These are phyloP conservation scores for Leucopsar rothschildi DNA, from an alignment of 2,113 vertebrate genomes.

Conservation along the genomic window DNA sequence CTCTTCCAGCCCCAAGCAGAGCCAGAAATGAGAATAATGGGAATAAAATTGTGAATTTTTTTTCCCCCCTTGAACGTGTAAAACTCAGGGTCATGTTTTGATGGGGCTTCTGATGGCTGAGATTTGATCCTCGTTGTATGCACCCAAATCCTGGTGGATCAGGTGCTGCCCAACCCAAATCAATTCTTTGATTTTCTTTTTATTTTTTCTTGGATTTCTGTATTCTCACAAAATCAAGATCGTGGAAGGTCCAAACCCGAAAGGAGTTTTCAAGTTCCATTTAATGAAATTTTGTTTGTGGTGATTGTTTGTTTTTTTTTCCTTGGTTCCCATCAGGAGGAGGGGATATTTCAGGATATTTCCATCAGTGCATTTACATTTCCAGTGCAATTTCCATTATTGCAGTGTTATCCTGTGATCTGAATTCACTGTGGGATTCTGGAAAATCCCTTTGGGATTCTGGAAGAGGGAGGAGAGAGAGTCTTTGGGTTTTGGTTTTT, in stretches of 20 bases:
- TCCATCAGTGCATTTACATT: too few species aligned
- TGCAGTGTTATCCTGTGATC: neutral
- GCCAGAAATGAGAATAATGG: neutral
- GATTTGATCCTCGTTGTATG: neutral
- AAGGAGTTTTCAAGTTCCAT: neutral
- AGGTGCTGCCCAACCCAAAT: neutral
- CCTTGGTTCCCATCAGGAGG: neutral
- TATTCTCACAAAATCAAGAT: neutral
- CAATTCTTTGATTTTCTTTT: neutral
- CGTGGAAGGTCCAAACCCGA: neutral
- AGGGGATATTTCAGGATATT: neutral
- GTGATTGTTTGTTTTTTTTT: neutral
- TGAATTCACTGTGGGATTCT: neutral
- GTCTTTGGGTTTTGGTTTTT: neutral
- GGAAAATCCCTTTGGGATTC: neutral
- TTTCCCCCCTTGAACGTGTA: rapidly evolving
- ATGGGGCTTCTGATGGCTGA: neutral
- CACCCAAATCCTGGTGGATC: neutral
- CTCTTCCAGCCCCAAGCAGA: neutral
- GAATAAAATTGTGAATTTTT: neutral
- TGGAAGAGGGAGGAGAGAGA: neutral
- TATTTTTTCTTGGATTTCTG: neutral
- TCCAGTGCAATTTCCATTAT: too few species aligned
- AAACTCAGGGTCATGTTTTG: neutral
- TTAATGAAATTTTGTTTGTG: neutral